Conservation (phyloP, 2,888 invertebrate species). For the Pyralis farinalis region DNA sequence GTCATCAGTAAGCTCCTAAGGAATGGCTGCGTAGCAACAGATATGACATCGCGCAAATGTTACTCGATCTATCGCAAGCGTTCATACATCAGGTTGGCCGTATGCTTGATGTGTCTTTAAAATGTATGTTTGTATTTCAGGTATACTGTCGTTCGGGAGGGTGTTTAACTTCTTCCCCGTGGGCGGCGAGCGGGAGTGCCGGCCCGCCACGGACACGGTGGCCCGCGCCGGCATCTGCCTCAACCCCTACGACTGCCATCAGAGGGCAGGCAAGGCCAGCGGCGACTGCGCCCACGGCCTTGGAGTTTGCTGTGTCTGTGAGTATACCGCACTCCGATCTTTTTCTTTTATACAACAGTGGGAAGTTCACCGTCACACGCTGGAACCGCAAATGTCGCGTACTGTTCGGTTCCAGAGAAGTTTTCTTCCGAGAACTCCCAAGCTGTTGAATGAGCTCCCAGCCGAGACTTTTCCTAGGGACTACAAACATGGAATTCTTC, state of each 20-base stretch:
- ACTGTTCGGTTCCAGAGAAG: too few relatives aligned
- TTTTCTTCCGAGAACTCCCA: too few relatives aligned
- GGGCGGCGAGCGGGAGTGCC: slow-evolving; percentile 90
- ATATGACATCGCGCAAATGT: too few relatives aligned
- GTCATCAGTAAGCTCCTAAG: too few relatives aligned
- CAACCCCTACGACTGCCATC: slow-evolving; percentile 91
- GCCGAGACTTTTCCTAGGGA: too few relatives aligned
- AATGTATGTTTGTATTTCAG: slow-evolving; percentile 22
- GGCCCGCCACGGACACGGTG: slow-evolving; percentile 85
- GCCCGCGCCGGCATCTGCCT: slow-evolving; percentile 88
- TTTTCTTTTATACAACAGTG: slow-evolving; percentile 4
- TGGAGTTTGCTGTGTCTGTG: slow-evolving; percentile 93
- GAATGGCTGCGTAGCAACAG: too few relatives aligned
- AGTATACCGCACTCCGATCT: slow-evolving; percentile 53
- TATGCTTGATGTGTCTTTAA: too few relatives aligned
- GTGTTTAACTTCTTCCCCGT: slow-evolving; percentile 92
- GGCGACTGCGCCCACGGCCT: slow-evolving; percentile 92
- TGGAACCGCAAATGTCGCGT: too few relatives aligned
- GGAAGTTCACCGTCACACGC: not conserved
- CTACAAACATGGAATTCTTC: too few relatives aligned
- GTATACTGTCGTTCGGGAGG: slow-evolving; percentile 60
- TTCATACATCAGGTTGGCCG: too few relatives aligned
- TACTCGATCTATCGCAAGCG: too few relatives aligned
- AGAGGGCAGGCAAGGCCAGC: slow-evolving; percentile 84
- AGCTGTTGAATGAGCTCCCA: too few relatives aligned